Percentiles rank a stretch among this genome's conserved stretches.
Conservation (phyloP, 2,113 vertebrate genomes). For the Neodontobutis hainanensis region DNA sequence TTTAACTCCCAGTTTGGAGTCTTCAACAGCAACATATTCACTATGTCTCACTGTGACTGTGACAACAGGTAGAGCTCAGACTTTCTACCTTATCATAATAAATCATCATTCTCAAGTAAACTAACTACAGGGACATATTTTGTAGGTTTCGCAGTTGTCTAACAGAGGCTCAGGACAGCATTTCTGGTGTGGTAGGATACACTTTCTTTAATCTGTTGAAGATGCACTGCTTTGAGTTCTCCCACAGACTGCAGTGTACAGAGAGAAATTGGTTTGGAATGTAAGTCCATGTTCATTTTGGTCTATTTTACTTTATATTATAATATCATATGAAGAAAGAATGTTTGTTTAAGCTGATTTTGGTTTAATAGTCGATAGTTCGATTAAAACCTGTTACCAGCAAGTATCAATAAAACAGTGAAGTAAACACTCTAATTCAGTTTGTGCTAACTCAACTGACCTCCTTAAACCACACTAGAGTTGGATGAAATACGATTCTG, state of each 20-base stretch:
- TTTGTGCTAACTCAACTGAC: too few species aligned
- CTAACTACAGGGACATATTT: neutral
- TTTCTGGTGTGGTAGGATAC: constrained; percentile 82
- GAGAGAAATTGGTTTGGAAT: constrained; percentile 78
- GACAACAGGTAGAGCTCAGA: constrained; percentile 79
- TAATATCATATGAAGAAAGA: too few species aligned
- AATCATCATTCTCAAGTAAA: neutral
- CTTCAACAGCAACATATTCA: constrained; percentile 87
- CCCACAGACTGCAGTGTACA: constrained; percentile 77
- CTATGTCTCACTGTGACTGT: constrained; percentile 90
- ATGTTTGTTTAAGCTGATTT: too few species aligned
- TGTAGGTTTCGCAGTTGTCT: constrained; percentile 85
- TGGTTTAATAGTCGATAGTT: too few species aligned
- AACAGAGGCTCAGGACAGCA: constrained; percentile 73
- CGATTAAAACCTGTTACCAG: too few species aligned
- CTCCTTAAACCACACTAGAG: too few species aligned
- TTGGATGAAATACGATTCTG: neutral
- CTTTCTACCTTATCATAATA: neutral
- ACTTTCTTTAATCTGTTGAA: constrained; percentile 88
- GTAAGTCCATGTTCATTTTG: constrained; percentile 54
- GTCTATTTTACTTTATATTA: too few species aligned
- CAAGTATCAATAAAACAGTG: too few species aligned
- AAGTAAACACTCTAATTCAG: too few species aligned
- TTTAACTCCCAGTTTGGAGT: constrained; percentile 84
- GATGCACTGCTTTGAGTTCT: constrained; percentile 85